phyloP scores from a whole-genome alignment of 2,113 vertebrate genomes.

The Dendrocopos noguchii region DNA sequence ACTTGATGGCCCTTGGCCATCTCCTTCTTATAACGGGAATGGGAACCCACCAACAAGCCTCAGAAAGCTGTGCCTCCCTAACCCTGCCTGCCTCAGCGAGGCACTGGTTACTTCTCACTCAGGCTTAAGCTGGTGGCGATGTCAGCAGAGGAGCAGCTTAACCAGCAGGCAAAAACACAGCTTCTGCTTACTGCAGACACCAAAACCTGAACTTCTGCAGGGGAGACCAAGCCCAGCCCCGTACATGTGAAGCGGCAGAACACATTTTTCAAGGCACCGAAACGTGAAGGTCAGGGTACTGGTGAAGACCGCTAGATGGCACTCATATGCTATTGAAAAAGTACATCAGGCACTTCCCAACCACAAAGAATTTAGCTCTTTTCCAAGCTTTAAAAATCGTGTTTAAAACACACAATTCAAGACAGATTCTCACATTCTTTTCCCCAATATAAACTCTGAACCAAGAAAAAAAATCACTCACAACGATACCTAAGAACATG shows the following conservation, averaged over 20 bases:
- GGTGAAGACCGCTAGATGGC: conserved; percentile 70
- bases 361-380: not conserved
- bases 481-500: not conserved
- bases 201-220: not conserved
- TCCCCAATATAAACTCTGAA: conserved; percentile 26
- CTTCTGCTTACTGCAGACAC: not conserved
- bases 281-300: not conserved
- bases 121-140: fast-evolving
- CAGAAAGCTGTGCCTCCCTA: fast-evolving
- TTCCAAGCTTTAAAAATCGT: conserved; percentile 22
- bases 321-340: conserved; percentile 54
- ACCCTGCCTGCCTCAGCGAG: fast-evolving
- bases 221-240: not conserved
- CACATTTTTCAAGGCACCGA: not conserved
- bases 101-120: not conserved
- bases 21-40: not conserved
- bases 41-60: not conserved
- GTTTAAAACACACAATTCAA: conserved; percentile 4
- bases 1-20: not conserved
- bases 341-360: not conserved
- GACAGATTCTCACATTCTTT: conserved; percentile 15
- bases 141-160: not conserved
- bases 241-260: fast-evolving
- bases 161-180: fast-evolving
- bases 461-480: not conserved